Evolutionary conservation across 1,140 invertebrate species (phyloP).

Genomic region (Apis dorsata): DNA sequence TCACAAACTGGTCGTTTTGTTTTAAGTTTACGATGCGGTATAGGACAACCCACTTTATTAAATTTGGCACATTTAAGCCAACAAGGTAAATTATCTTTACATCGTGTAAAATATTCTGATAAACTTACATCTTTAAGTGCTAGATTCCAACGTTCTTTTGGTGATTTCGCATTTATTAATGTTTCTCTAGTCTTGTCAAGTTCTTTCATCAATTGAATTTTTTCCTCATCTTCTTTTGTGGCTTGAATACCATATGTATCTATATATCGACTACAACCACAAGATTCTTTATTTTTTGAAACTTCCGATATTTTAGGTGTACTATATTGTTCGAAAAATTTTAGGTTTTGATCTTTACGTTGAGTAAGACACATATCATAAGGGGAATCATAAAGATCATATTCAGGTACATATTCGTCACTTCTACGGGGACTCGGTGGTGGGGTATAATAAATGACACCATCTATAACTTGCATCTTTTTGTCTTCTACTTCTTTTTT

Average conservation of each 20-base stretch:
- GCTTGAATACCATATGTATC: constrained; percentile 8
- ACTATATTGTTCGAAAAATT: constrained; percentile 42
- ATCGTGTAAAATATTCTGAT: constrained; percentile 58
- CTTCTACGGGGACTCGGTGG: constrained; percentile 65
- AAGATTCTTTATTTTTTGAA: constrained; percentile 10
- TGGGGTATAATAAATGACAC: constrained; percentile 66
- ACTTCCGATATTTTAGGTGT: constrained; percentile 21
- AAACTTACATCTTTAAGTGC: constrained; percentile 62
- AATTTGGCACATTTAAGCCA: constrained; percentile 59
- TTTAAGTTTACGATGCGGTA: constrained; percentile 37
- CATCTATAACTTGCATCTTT: constrained; percentile 61
- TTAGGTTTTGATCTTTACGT: constrained; percentile 28
- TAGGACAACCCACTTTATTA: constrained; percentile 10
- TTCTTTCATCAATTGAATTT: background rate
- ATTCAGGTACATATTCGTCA: constrained; percentile 73
- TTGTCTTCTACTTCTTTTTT: constrained; percentile 22
- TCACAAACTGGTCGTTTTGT: constrained; percentile 72
- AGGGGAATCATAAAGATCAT: constrained; percentile 68
- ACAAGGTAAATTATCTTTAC: constrained; percentile 54
- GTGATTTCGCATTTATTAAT: constrained; percentile 18
- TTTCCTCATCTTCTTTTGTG: background rate
- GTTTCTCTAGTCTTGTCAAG: constrained; percentile 17
- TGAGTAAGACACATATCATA: constrained; percentile 55
- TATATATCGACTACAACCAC: constrained; percentile 29
- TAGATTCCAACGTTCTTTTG: constrained; percentile 52